phyloP scores from a whole-genome alignment of 2,888 invertebrate genomes.

The Aphodius sticticus region DNA sequence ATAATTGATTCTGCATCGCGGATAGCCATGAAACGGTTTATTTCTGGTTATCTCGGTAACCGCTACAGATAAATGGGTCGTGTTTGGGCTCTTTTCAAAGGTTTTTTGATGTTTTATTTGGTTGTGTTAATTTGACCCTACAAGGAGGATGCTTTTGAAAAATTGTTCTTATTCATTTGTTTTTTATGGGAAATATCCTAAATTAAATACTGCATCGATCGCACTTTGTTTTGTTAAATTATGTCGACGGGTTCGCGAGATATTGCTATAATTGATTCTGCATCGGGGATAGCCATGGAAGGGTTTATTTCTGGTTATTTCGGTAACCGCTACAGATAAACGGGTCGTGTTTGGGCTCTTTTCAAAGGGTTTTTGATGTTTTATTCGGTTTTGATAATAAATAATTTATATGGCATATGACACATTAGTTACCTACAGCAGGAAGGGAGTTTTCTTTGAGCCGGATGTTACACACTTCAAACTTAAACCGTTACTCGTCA shows the following conservation, averaged over 20 bases:
- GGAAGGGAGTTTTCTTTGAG: no score
- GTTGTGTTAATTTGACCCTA: not conserved
- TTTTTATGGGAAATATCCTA: not conserved
- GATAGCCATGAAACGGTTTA: not conserved
- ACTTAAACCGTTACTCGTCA: not conserved
- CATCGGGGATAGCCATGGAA: not conserved
- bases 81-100: not conserved
- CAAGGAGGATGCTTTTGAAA: no score
- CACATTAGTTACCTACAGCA: no score
- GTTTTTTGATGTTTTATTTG: not conserved
- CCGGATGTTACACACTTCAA: no score
- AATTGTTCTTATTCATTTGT: no score
- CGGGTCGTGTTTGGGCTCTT: not conserved
- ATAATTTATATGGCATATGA: not conserved
- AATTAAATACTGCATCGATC: not conserved
- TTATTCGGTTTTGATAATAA: not conserved
- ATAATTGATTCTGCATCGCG: not conserved
- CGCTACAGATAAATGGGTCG: not conserved
- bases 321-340: not conserved
- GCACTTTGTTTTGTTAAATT: not conserved
- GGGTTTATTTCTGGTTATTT: not conserved
- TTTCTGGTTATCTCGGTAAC: not conserved
- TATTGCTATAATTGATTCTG: not conserved
- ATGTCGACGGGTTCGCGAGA: not conserved
- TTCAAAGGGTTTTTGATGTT: not conserved